phyloP scores from a whole-genome alignment of 2,797 vertebrate genomes.

The Manis pentadactyla region DNA sequence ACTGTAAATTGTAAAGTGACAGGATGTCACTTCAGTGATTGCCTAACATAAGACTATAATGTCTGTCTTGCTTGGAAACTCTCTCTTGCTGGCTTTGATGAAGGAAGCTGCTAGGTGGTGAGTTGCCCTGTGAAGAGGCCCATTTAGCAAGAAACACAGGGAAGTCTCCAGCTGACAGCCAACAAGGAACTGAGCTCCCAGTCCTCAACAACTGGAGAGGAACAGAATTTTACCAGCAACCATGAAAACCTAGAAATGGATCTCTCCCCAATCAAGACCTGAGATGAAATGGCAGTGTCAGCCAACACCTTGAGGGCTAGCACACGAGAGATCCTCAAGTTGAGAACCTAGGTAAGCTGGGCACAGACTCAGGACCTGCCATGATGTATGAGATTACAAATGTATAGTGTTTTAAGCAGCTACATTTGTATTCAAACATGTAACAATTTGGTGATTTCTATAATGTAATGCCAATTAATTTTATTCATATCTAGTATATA shows the following conservation, averaged over 20 bases:
- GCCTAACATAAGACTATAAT: not conserved
- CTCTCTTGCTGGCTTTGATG: not conserved
- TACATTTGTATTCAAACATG: not conserved
- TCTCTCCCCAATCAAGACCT: not conserved
- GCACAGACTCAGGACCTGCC: not conserved
- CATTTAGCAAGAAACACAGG: not conserved
- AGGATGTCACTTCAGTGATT: not conserved
- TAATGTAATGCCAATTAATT: constrained; percentile 21
- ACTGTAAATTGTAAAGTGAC: not conserved
- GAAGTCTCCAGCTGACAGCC: not conserved
- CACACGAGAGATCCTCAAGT: not conserved
- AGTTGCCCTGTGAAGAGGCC: not conserved
- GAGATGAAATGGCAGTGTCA: not conserved
- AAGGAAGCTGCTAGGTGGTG: not conserved
- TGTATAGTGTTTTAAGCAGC: not conserved
- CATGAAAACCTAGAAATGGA: not conserved
- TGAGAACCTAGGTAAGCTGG: not conserved
- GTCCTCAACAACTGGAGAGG: not conserved
- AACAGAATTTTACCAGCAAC: not conserved
- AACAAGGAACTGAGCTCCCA: not conserved
- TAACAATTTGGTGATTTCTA: constrained; percentile 35
- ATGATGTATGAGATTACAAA: not conserved
- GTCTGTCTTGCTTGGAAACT: not conserved
- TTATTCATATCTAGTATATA: constrained; percentile 19
- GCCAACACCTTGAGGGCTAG: not conserved